Conservation (phyloP, 2,113 vertebrate species). For the Chaetodon trifascialis region DNA sequence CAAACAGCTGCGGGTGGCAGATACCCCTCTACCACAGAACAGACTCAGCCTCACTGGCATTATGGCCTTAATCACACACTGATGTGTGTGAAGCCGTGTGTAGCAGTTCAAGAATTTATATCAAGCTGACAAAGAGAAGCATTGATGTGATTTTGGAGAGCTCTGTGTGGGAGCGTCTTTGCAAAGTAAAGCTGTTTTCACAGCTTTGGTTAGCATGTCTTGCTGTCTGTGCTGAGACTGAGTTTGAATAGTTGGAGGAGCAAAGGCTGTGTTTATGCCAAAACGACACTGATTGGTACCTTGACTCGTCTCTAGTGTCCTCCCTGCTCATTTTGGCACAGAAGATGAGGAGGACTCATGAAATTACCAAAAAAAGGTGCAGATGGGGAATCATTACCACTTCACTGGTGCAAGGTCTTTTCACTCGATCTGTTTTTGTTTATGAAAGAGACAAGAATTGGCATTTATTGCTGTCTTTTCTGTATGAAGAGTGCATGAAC, state of each 20-base stretch:
- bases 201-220: slow-evolving; percentile 39
- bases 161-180: slow-evolving; percentile 49
- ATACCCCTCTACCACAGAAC: slow-evolving; percentile 33
- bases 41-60: slow-evolving; percentile 23
- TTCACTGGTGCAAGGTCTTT: not conserved
- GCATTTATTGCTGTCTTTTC: not conserved
- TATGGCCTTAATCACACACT: slow-evolving; percentile 39
- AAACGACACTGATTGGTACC: slow-evolving; percentile 30
- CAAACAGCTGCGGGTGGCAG: slow-evolving; percentile 56
- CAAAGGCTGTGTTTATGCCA: slow-evolving; percentile 29
- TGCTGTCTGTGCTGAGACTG: slow-evolving; percentile 29
- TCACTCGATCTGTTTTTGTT: not conserved
- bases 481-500: not conserved
- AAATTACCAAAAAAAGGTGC: slow-evolving; percentile 27
- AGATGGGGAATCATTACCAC: not conserved
- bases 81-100: slow-evolving; percentile 8
- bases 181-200: slow-evolving; percentile 41
- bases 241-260: slow-evolving; percentile 11
- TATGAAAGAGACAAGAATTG: not conserved
- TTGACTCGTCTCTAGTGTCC: slow-evolving; percentile 16
- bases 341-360: slow-evolving; percentile 17
- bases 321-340: slow-evolving; percentile 36
- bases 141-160: slow-evolving; percentile 31
- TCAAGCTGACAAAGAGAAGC: slow-evolving; percentile 28
- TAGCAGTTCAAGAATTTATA: slow-evolving; percentile 26